Evolutionary conservation across 2,797 vertebrate genomes (phyloP), one percentile per base, ranked within the genome.

Genomic region (Euphonia xanthogaster): DNA sequence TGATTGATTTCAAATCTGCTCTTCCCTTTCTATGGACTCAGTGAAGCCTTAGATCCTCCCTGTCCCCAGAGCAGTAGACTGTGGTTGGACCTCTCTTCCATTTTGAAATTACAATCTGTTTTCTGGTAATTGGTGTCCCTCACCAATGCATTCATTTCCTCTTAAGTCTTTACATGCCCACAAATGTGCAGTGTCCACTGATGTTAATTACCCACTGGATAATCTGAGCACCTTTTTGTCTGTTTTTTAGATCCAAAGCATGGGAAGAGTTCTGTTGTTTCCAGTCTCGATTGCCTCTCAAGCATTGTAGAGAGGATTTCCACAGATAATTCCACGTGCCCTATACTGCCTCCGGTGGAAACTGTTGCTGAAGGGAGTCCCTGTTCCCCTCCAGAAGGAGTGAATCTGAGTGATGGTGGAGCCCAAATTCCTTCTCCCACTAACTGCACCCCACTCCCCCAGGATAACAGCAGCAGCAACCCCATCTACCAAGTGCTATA

Each of bases 251-350:
- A 98, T 95, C 96, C 98, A 94, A 98, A 98, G 94, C 97, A 95
- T 27, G 98, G 98, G 30, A 99, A 98, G 96, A 98, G 95, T 78
- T 98, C 98, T 2, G 98, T 98, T 13, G 98, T 99, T 70, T 99
- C 99, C 93, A 99, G 99, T 86, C 98, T 99, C 12, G 99, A 99
- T 74, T 99, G 99, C 80, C 98, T 99, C 94, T 99, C 99, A 91
- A 99, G 99, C 97, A 99, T 99, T 61, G 99, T 99, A 86, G 99
- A 99, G 98, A 98, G 99, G 79, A 99, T 99, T 98, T 99, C 99
- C 76, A 99, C 99, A 3, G 99, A 99, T 61, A 98, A 94, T 57
- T 97, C 99, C 58, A 95, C 98, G 1, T 98, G 98, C 76, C 94
- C 98, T 14, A 35, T 96, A 51, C 90, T 98, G 77, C 97, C 98